phyloP scores from a whole-genome alignment of 2,113 vertebrate species.

The Thunnus thynnus region DNA sequence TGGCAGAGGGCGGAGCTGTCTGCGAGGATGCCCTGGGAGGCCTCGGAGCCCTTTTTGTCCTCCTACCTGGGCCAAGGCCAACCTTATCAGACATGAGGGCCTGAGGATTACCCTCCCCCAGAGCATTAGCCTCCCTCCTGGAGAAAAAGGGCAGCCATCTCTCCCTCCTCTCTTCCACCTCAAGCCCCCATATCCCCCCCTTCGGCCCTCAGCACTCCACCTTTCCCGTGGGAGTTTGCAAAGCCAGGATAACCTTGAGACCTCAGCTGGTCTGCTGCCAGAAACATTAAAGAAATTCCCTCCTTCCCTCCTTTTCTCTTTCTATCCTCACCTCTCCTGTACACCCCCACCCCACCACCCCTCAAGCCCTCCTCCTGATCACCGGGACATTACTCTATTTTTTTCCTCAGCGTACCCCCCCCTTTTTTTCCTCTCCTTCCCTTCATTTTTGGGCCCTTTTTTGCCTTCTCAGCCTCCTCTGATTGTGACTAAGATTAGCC shows the following conservation, averaged over 20 bases:
- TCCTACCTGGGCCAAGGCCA: conserved; percentile 79
- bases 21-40: conserved; percentile 68
- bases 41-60: conserved; percentile 65
- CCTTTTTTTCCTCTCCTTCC: conserved; percentile 35
- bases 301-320: conserved; percentile 75
- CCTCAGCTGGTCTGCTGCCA: conserved; percentile 90
- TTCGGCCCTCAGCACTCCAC: conserved; percentile 83
- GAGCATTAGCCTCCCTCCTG: conserved; percentile 80
- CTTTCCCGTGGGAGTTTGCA: conserved; percentile 95
- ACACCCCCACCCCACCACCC: conserved; percentile 56
- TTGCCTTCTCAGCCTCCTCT: conserved; percentile 77
- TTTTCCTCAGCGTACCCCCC: conserved; percentile 30
- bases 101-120: conserved; percentile 76
- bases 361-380: conserved; percentile 76
- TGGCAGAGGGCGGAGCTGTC: conserved; percentile 58
- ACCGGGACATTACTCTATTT: conserved; percentile 81
- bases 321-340: conserved; percentile 77
- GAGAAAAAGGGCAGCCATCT: conserved; percentile 75
- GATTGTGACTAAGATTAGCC: conserved; percentile 85
- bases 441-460: conserved; percentile 66
- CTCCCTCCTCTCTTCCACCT: conserved; percentile 78
- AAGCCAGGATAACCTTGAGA: conserved; percentile 90
- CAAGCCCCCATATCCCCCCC: conserved; percentile 57
- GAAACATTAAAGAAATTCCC: conserved; percentile 87
- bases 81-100: conserved; percentile 58